Percentiles rank a stretch among this genome's conserved stretches.
Conservation (phyloP, 2,888 invertebrate genomes). For the Agrochola circellaris region DNA sequence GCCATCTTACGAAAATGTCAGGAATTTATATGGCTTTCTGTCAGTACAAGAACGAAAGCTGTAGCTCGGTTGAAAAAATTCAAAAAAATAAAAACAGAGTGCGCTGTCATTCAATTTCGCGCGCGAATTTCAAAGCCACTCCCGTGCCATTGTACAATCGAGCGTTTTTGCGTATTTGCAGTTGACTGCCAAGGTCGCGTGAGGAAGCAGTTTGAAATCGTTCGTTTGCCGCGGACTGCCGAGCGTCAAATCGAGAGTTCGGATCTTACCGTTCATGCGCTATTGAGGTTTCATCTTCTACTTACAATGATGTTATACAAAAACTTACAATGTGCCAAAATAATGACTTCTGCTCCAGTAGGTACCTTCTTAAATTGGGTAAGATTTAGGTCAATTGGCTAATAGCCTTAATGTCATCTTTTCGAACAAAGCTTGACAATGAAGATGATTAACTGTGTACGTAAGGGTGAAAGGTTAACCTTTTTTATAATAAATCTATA, state of each 20-base stretch:
- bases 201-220: not conserved
- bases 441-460: not conserved
- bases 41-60: too few relatives aligned
- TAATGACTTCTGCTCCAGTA: slow-evolving; percentile 6
- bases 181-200: too few relatives aligned
- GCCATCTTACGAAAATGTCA: too few relatives aligned
- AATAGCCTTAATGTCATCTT: slow-evolving; percentile 17
- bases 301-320: not conserved
- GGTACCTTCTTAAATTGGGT: slow-evolving; percentile 8
- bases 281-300: not conserved
- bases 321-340: not conserved
- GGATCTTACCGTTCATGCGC: not conserved
- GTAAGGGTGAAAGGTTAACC: not conserved
- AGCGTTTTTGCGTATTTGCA: too few relatives aligned
- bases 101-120: too few relatives aligned
- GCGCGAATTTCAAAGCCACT: too few relatives aligned
- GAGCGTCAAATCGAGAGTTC: not conserved
- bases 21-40: too few relatives aligned
- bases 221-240: not conserved
- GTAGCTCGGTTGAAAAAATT: too few relatives aligned
- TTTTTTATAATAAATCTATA: too few relatives aligned
- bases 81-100: too few relatives aligned
- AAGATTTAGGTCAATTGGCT: slow-evolving; percentile 29
- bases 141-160: too few relatives aligned
- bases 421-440: slow-evolving; percentile 3